Conservation (phyloP, 2,888 invertebrate species). For the Lithophane socia region DNA sequence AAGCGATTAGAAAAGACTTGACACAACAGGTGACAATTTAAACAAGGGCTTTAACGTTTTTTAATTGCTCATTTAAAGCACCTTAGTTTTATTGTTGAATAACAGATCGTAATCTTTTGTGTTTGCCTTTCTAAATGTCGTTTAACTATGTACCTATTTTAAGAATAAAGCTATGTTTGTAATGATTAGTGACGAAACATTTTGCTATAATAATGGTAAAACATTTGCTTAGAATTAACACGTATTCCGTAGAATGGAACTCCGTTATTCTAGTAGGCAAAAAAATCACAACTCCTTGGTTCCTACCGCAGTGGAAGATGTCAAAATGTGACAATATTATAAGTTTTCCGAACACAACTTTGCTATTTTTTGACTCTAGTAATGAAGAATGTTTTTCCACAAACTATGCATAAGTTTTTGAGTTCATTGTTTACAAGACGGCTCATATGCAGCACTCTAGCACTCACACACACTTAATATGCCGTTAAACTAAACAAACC, state of each 20-base stretch:
- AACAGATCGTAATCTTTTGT: conserved; percentile 36
- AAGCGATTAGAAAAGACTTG: conserved; percentile 64
- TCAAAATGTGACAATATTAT: background rate
- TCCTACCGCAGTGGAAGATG: background rate
- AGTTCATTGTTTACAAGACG: background rate
- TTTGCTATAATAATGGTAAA: background rate
- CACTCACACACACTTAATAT: background rate
- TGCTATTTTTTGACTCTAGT: background rate
- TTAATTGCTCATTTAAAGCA: conserved; percentile 50
- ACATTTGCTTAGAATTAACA: background rate
- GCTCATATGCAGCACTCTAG: background rate
- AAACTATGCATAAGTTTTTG: background rate
- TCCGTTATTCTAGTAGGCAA: too few relatives aligned
- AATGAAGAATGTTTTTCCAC: background rate
- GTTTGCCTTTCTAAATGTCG: conserved; percentile 40
- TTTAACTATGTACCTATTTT: background rate
- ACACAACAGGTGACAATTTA: conserved; percentile 67
- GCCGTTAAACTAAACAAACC: conserved; percentile 19
- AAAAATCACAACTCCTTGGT: background rate
- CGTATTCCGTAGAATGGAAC: background rate
- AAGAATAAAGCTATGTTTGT: background rate
- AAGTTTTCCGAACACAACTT: background rate
- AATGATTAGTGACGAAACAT: background rate
- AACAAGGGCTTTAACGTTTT: conserved; percentile 58
- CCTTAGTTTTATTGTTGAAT: conserved; percentile 26